A percentile compares a stretch with the other conserved stretches of the same genome.
These are phyloP conservation scores for Drosophila mulleri DNA, from an alignment of 2,888 invertebrate genomes.

Conservation along the genomic window DNA sequence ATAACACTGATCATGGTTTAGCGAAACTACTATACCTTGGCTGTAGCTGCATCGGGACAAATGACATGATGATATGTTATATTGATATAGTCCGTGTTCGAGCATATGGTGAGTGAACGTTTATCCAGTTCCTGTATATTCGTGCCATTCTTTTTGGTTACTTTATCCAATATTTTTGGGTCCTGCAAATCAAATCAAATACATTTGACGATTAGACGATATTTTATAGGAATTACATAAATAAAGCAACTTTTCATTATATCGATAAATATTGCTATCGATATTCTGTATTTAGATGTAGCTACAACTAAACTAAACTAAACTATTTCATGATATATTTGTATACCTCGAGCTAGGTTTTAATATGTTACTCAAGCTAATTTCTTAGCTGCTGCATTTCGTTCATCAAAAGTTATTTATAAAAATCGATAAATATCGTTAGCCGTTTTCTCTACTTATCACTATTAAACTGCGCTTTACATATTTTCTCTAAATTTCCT, in stretches of 20 bases:
- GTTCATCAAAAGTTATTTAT: background rate
- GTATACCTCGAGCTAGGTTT: too few relatives aligned
- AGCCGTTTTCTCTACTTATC: background rate
- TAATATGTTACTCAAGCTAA: background rate
- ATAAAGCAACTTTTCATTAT: background rate
- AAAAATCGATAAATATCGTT: background rate
- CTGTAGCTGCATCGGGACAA: constrained; percentile 95
- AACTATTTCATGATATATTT: background rate
- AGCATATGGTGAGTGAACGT: constrained; percentile 97
- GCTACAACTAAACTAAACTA: background rate
- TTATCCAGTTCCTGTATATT: constrained; percentile 90
- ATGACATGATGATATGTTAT: constrained; percentile 99
- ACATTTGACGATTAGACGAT: background rate
- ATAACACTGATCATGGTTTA: background rate
- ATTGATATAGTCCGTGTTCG: constrained; percentile 99
- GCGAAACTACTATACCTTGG: constrained; percentile 90
- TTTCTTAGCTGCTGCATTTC: background rate
- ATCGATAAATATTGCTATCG: background rate
- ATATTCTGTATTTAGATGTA: background rate
- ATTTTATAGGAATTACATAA: background rate
- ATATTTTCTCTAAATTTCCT: background rate
- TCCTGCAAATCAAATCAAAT: constrained; percentile 87
- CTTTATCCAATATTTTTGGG: constrained; percentile 90
- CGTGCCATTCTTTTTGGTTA: constrained; percentile 92
- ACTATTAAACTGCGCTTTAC: background rate